Evolutionary conservation across 2,113 vertebrate genomes (phyloP).

Genomic region (Lagenorhynchus albirostris): DNA sequence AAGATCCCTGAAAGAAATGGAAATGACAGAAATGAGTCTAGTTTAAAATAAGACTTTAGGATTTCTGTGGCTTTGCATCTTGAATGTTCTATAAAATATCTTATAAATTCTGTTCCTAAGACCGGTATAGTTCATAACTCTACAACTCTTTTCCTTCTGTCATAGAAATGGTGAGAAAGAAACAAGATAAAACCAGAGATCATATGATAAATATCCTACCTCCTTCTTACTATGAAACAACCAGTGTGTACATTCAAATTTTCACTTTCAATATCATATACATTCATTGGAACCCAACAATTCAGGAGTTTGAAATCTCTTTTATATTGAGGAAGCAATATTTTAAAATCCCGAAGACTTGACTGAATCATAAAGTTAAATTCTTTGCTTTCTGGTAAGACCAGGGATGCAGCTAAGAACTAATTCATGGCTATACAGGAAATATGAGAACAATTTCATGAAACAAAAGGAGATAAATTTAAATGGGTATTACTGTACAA

Average conservation of each 20-base stretch:
- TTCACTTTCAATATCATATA: not conserved
- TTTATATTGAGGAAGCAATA: not conserved
- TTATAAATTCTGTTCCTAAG: not conserved
- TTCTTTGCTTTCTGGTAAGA: not conserved
- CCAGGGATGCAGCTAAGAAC: not conserved
- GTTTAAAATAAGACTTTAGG: not conserved
- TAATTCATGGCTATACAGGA: not conserved
- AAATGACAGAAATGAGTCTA: not conserved
- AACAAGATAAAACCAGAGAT: not conserved
- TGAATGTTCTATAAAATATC: not conserved
- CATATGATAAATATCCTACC: not conserved
- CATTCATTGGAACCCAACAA: not conserved
- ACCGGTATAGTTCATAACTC: not conserved
- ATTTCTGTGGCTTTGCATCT: not conserved
- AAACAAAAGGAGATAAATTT: conserved; percentile 14
- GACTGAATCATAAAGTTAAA: not conserved
- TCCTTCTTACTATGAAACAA: not conserved
- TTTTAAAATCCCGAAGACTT: not conserved
- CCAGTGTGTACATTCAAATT: not conserved
- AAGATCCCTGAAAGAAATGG: not conserved
- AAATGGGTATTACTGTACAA: not conserved
- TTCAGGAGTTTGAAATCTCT: not conserved
- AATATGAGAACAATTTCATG: not conserved
- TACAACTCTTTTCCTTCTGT: not conserved
- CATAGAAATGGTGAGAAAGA: not conserved